Evolutionary conservation across 2,888 invertebrate genomes (phyloP).

Genomic region (Antheraea yamamai): DNA sequence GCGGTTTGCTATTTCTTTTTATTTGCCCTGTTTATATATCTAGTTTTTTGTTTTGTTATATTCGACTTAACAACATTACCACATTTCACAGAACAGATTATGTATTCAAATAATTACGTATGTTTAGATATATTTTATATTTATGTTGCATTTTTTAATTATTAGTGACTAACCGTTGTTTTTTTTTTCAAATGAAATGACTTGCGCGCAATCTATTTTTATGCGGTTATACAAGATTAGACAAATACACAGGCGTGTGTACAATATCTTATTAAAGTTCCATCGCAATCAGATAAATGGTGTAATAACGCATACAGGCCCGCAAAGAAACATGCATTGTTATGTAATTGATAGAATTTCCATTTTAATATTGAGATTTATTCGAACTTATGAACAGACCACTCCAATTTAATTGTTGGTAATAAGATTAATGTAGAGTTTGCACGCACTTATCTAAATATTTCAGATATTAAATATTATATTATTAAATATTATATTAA

Average conservation of each 20-base stretch:
- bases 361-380: not conserved
- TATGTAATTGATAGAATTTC: not conserved
- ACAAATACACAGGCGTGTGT: no score
- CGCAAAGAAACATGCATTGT: no score
- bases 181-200: no score
- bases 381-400: not conserved
- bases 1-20: constrained; percentile 57
- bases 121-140: not conserved
- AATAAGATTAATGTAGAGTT: constrained; percentile 26
- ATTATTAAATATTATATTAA: no score
- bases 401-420: not conserved
- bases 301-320: no score
- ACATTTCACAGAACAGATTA: not conserved
- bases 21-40: not conserved
- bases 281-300: no score
- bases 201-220: no score
- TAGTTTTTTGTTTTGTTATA: not conserved
- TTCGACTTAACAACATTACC: not conserved
- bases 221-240: no score
- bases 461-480: no score
- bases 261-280: no score
- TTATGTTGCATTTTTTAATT: not conserved
- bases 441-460: not conserved
- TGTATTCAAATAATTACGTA: not conserved
- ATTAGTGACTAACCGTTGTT: not conserved